Percentiles rank a stretch among this genome's conserved stretches.
Evolutionary conservation across 2,888 invertebrate species (phyloP).

Genomic region (Achlya flavicornis): DNA sequence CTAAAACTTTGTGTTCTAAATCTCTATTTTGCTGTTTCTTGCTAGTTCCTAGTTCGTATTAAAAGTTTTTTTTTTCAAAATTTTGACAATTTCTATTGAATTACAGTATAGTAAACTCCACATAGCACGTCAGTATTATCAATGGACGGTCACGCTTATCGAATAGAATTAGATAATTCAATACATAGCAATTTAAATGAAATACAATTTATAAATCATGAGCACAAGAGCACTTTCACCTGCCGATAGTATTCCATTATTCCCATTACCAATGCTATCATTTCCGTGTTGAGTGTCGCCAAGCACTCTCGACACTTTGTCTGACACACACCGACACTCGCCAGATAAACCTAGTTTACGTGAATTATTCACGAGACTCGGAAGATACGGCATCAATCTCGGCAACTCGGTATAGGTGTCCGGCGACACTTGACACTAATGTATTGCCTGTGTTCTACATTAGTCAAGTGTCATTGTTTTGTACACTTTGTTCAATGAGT

Average conservation of each 20-base stretch:
- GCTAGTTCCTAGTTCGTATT: too few species aligned
- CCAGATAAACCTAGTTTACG: conserved; percentile 36
- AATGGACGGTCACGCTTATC: background rate
- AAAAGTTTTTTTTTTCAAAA: too few species aligned
- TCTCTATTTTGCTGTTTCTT: too few species aligned
- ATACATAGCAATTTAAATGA: background rate
- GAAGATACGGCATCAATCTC: conserved; percentile 43
- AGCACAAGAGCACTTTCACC: conserved; percentile 24
- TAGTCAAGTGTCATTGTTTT: conserved; percentile 37
- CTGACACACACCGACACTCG: conserved; percentile 24
- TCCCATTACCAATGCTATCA: conserved; percentile 24
- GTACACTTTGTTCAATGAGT: conserved; percentile 13
- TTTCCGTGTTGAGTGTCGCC: conserved; percentile 19
- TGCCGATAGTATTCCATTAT: conserved; percentile 36
- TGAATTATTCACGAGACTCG: conserved; percentile 49
- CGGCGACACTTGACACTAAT: conserved; percentile 33
- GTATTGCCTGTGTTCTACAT: conserved; percentile 14
- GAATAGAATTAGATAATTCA: background rate
- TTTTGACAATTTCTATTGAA: too few species aligned
- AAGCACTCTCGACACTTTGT: conserved; percentile 20
- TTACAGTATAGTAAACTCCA: too few species aligned
- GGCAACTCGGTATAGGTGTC: conserved; percentile 22
- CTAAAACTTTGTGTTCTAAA: too few species aligned
- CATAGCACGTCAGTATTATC: too few species aligned
- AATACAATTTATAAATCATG: conserved; percentile 30